These are phyloP conservation scores for Drosophila dunni DNA, from an alignment of 1,140 invertebrate genomes.

Conservation along the genomic window DNA sequence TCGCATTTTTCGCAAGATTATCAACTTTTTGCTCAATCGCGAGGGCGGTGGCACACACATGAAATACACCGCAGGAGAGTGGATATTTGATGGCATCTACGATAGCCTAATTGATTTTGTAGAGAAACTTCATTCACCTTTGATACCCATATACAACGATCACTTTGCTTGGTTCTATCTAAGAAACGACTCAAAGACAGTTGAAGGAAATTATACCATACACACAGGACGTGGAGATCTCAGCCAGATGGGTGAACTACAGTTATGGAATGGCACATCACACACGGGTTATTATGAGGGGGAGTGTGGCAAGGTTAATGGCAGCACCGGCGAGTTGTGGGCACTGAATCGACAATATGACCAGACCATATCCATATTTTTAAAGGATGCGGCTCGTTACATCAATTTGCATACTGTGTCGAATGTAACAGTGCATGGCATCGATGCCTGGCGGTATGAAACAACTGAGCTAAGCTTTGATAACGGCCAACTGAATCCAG, in stretches of 20 bases:
- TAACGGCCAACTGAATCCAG: constrained; percentile 86
- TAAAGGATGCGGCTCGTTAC: constrained; percentile 88
- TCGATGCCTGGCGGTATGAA: constrained; percentile 87
- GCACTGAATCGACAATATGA: constrained; percentile 87
- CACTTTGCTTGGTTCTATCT: constrained; percentile 93
- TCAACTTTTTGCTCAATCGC: constrained; percentile 86
- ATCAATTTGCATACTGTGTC: constrained; percentile 83
- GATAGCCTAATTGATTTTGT: constrained; percentile 88
- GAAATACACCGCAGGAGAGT: constrained; percentile 87
- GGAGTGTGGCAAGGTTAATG: constrained; percentile 88
- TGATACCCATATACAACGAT: constrained; percentile 86
- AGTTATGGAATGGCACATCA: constrained; percentile 88
- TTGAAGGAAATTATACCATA: constrained; percentile 91
- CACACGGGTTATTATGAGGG: constrained; percentile 86
- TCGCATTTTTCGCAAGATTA: constrained; percentile 83
- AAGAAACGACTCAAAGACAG: constrained; percentile 89
- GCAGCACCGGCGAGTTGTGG: constrained; percentile 91
- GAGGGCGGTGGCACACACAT: constrained; percentile 86
- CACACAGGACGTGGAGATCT: constrained; percentile 88
- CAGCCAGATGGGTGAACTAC: constrained; percentile 87
- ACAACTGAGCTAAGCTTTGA: constrained; percentile 88
- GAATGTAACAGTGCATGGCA: constrained; percentile 84
- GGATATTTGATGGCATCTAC: constrained; percentile 91
- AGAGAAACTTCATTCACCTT: constrained; percentile 85
- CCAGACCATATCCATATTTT: constrained; percentile 87